phyloP scores from a whole-genome alignment of 2,113 vertebrate species.

The Gobiocypris rarus region DNA sequence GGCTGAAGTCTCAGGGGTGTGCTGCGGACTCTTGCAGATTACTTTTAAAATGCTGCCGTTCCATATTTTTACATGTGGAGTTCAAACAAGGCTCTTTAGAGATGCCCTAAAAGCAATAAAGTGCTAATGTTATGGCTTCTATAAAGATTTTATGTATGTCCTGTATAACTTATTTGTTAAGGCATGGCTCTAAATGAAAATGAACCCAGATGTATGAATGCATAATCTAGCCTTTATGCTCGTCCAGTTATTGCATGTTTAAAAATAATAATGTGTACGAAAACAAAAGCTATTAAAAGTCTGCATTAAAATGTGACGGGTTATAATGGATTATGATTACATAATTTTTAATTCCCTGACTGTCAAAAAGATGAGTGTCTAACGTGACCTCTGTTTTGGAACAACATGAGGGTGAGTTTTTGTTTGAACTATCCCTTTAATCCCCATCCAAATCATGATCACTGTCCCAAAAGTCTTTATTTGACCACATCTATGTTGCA shows the following conservation, averaged over 20 bases:
- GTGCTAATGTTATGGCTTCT: slow-evolving; percentile 23
- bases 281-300: too few species aligned
- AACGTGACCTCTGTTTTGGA: not conserved
- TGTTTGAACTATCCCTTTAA: not conserved
- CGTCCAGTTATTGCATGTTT: too few species aligned
- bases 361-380: too few species aligned
- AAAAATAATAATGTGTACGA: too few species aligned
- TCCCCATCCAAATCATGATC: not conserved
- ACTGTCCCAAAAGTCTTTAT: not conserved
- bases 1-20: slow-evolving; percentile 4
- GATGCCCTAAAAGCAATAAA: not conserved
- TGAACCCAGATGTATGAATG: not conserved
- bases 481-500: not conserved
- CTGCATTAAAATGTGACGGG: too few species aligned
- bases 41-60: slow-evolving; percentile 12
- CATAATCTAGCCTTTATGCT: too few species aligned
- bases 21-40: slow-evolving; percentile 8
- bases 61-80: not conserved
- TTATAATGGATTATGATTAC: too few species aligned
- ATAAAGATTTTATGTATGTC: slow-evolving; percentile 6
- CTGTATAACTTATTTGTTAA: not conserved
- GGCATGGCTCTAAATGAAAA: not conserved
- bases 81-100: slow-evolving; percentile 27
- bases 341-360: too few species aligned
- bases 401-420: not conserved